phyloP scores from a whole-genome alignment of 2,113 vertebrate genomes.

The Pygoscelis adeliae region DNA sequence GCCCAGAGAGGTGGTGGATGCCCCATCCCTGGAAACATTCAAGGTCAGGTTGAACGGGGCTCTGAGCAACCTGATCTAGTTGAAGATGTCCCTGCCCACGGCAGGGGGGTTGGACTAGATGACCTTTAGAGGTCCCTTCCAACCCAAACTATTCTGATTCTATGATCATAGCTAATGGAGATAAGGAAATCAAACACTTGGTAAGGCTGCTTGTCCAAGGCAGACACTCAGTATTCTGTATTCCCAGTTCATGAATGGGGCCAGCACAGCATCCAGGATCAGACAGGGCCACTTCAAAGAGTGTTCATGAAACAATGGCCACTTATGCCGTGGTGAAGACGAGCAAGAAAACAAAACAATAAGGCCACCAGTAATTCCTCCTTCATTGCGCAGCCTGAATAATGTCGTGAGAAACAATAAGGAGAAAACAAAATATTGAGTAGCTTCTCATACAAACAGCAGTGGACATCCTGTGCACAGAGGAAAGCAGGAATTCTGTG shows the following conservation, averaged over 20 bases:
- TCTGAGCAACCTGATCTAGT: too few relatives aligned
- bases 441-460: not conserved
- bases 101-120: too few relatives aligned
- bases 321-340: not conserved
- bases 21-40: too few relatives aligned
- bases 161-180: not conserved
- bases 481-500: not conserved
- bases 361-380: not conserved
- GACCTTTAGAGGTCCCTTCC: too few relatives aligned
- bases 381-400: not conserved
- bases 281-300: not conserved
- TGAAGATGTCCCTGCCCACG: too few relatives aligned
- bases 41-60: too few relatives aligned
- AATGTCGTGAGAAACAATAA: not conserved
- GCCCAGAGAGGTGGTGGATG: too few relatives aligned
- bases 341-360: not conserved
- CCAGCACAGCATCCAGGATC: not conserved
- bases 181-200: not conserved
- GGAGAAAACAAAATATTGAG: not conserved
- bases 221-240: not conserved
- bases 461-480: not conserved
- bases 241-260: fast-evolving
- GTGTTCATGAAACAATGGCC: not conserved
- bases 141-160: too few relatives aligned
- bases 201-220: not conserved